Base-by-base conservation (phyloP, 2,888 invertebrate species). In the Pheosia tremula region DNA sequence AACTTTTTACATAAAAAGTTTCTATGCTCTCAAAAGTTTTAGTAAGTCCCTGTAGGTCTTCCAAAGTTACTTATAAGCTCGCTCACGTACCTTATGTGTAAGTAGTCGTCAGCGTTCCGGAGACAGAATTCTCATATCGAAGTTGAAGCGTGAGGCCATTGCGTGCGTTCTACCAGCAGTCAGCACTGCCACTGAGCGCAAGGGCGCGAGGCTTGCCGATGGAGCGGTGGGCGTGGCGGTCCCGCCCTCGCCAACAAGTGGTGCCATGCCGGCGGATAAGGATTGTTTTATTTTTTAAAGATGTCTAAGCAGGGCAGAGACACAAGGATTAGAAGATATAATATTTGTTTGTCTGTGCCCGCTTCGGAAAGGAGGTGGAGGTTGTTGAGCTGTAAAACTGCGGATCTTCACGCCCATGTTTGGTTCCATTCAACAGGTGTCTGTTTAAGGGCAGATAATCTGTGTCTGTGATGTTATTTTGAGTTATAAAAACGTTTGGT, bases 51-150 rank as follows among this genome's bases (percentile, higher is more conserved):
- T 47, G 6, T n/a, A n/a, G 47, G 5, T n/a, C 11, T 47, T 47
- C n/a, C 47, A n/a, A 47, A 47, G 47, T 47, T 47, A 11, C n/a
- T 47, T n/a, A 47, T n/a, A 47, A 47, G 3, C 47, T 5, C 5
- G 47, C n/a, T 38, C 4, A 64, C 83, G 61, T 68, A 94, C 94
- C 94, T 93, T 93, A 80, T 79, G 89, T 78, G 89, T 88, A 67
- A 94, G 94, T 90, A 94, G 89, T 75, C 93, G 94, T 94, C 94
- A 94, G 94, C 94, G 94, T 81, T 94, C 94, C 77, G 94, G 94
- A 57, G 93, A 92, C 56, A 94, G 86, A 66, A 93, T 81, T 71
- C 91, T 85, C 89, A 91, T 86, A 81, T 94, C 93, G 82, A 94
- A 89, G 74, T 90, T 87, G 69, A 93, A 88, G 63, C 91, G 80